Evolutionary conservation across 2,113 vertebrate genomes (phyloP).

Genomic region (Channa argus): DNA sequence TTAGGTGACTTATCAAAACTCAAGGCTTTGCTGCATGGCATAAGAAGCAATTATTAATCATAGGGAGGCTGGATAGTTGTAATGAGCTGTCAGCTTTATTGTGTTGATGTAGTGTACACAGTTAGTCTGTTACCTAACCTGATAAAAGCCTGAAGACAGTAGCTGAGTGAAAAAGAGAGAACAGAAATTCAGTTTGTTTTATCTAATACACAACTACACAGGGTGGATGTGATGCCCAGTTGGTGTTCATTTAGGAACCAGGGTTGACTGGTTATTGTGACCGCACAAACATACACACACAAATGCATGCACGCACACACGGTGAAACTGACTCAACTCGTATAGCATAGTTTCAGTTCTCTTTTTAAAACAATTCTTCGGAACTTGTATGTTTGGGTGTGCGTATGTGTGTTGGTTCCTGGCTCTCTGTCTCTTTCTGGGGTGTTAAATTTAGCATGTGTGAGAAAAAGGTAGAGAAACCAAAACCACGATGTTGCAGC

Average conservation of each 20-base stretch:
- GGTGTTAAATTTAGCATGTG: neutral
- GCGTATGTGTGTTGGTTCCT: neutral
- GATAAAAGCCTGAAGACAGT: constrained; percentile 16
- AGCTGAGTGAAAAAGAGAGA: neutral
- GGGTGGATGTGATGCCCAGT: neutral
- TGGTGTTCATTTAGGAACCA: constrained; percentile 17
- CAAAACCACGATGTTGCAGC: constrained; percentile 16
- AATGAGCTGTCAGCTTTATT: constrained; percentile 64
- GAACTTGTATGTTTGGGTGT: neutral
- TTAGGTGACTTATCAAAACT: constrained; percentile 63
- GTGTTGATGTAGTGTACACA: constrained; percentile 50
- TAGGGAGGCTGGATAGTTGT: constrained; percentile 28
- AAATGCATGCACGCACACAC: no score
- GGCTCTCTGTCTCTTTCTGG: no score
- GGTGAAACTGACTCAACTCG: neutral
- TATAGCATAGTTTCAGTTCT: constrained; percentile 4
- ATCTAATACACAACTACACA: neutral
- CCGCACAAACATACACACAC: neutral
- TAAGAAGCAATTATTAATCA: constrained; percentile 42
- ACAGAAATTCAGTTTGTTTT: constrained; percentile 3
- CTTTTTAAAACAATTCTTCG: neutral
- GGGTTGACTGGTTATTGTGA: no score
- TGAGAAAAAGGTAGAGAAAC: constrained; percentile 48
- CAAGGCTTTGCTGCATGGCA: constrained; percentile 16
- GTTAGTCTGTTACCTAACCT: constrained; percentile 28